Percentiles rank a stretch among this genome's conserved stretches.
Evolutionary conservation across 92 coral and sea anemone genomes (phyloP).

Genomic region (Heteractis magnifica): DNA sequence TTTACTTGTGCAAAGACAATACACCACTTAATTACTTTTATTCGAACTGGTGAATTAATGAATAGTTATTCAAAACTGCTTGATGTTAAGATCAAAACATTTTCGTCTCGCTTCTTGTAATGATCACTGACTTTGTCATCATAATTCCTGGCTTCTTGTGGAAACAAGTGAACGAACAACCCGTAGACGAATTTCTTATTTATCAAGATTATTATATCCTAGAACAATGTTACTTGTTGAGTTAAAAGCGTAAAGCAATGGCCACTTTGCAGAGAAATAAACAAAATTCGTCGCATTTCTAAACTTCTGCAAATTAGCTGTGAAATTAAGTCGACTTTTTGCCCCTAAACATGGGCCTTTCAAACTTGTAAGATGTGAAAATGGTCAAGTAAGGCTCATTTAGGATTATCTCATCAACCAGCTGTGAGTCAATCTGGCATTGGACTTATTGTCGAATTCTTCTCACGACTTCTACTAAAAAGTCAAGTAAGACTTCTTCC

Average conservation of each 20-base stretch:
- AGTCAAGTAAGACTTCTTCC: background rate
- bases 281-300: background rate
- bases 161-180: background rate
- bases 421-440: background rate
- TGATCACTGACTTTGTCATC: no score
- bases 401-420: background rate
- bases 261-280: no score
- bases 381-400: background rate
- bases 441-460: background rate
- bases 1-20: slow-evolving; percentile 8
- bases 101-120: background rate
- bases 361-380: no score
- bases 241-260: background rate
- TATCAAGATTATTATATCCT: background rate
- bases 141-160: background rate
- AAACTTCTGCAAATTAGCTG: background rate
- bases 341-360: no score
- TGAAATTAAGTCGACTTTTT: no score
- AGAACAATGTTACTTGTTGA: background rate
- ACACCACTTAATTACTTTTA: background rate
- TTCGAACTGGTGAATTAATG: background rate
- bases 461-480: background rate
- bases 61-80: background rate
- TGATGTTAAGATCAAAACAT: background rate
- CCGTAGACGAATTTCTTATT: background rate